Base-by-base conservation (phyloP, 2,113 vertebrate species). In the Scophthalmus maximus region DNA sequence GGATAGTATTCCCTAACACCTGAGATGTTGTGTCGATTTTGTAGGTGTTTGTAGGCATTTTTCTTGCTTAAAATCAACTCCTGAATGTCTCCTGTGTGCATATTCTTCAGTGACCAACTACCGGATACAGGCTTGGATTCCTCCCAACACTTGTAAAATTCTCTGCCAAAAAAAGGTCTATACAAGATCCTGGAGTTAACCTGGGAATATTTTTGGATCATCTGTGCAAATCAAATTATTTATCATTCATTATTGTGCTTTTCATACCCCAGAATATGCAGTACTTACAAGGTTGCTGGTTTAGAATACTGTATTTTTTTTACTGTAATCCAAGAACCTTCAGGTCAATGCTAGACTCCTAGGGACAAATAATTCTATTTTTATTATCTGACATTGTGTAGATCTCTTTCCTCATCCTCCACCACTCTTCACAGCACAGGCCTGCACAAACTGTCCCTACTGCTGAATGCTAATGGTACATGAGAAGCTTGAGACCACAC, bases 391-490 rank as follows among this genome's bases (percentile, higher is more conserved):
- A 14, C 12, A 22, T 6, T 22, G 30, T 49, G 8, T 38, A 25
- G 6, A 25, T 26, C 10, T 29, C 8, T 42, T 32, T 5, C 2
- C 1, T 34, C 8, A 27, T 14, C 29, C 29, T 51, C 27, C 44
- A 17, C 36, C 34, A 11, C 26, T 50, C 51, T 6, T 15, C 52
- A 52, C 18, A 29, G 20, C 42, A 6, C 44, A 58, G 53, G 12
- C 1, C 27, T 46, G 36, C 12, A 22, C 18, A 22, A 7, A 30
- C 14, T 15, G 49, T 34, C 10, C 55, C 27, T 7, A 15, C 38
- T 5, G 50, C n/a, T 59, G 52, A 73, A 46, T 55, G 20, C 30
- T 72, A 47, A 62, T 14, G 23, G 23, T 12, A 5, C 20, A 55
- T 34, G 6, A 56, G 18, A 29, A 38, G 30, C 53, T 46, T 3